Base-by-base conservation (phyloP, 2,888 invertebrate genomes). In the Parelbella ahira region DNA sequence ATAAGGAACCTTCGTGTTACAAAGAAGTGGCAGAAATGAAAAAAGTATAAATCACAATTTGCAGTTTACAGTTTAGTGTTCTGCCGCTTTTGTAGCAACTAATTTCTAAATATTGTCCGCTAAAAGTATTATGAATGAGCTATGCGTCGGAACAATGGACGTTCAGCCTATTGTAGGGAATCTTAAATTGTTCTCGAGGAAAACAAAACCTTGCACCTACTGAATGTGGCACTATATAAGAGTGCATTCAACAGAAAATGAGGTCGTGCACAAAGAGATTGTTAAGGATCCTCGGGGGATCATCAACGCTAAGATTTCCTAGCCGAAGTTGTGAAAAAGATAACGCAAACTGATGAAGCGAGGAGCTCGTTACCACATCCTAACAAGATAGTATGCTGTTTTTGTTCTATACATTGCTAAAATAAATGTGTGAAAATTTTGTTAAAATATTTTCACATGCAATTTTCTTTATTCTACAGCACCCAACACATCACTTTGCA, bases 241-340 rank as follows among this genome's bases (percentile, higher is more conserved):
- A 62, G 60, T 49, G 67, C 58, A 67, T 74, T 76, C 71, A 72
- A 54, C 53, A 70, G 15, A 21, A 38, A 77, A 76, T 68, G 76
- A 76, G 78, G 78, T 76, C 79, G 73, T 64, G 68, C 68, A 73
- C 70, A 69, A 74, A 72, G 69, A 68, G 71, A 75, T 74, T 72
- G 72, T 77, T 76, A 75, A 67, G 54, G 58, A 59, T 72, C 68
- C 73, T 69, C 65, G 60, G 68, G 63, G 73, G 65, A 76, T 74
- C 74, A 74, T 68, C 68, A 71, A 55, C 59, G 49, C 55, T 50
- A 45, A 56, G 44, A 51, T 49, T 54, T 34, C 7, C 21, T 20
- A 28, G n/a, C n/a, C n/a, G n/a, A n/a, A n/a, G n/a, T n/a, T n/a
- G n/a, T n/a, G n/a, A n/a, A n/a, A n/a, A n/a, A n/a, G n/a, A n/a